phyloP scores from a whole-genome alignment of 92 coral and sea anemone genomes.

The Porites lobata region DNA sequence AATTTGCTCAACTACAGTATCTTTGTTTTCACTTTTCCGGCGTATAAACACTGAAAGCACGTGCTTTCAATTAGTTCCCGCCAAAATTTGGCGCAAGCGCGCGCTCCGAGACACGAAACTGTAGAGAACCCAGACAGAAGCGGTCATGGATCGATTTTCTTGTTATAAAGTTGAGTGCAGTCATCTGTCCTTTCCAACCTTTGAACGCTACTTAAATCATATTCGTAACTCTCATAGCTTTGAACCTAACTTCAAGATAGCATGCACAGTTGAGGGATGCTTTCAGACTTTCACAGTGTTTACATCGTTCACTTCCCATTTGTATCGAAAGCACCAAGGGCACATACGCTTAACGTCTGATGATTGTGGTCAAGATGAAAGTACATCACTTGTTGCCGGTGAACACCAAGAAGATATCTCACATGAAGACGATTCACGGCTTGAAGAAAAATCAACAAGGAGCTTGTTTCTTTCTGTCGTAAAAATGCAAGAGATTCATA shows the following conservation, averaged over 20 bases:
- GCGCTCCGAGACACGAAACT: no score
- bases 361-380: conserved; percentile 2
- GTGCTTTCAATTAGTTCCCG: no score
- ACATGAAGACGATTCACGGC: background rate
- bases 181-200: conserved; percentile 27
- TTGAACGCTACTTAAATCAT: conserved; percentile 29
- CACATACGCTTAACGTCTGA: background rate
- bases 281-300: conserved; percentile 39
- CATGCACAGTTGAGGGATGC: conserved; percentile 34
- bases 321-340: conserved; percentile 55
- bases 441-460: conserved; percentile 27
- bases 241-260: conserved; percentile 48
- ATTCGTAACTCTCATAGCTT: conserved; percentile 26
- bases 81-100: no score
- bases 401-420: conserved; percentile 1
- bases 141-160: conserved; percentile 7
- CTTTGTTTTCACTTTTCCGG: no score
- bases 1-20: no score
- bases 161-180: conserved; percentile 38
- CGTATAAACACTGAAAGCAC: no score
- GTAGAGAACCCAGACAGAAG: no score
- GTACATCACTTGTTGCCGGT: background rate
- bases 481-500: conserved; percentile 47
- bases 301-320: conserved; percentile 56
- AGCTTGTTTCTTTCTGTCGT: conserved; percentile 43